These are phyloP conservation scores for Carettochelys insculpta DNA, from an alignment of 2,113 vertebrate species.

Conservation along the genomic window DNA sequence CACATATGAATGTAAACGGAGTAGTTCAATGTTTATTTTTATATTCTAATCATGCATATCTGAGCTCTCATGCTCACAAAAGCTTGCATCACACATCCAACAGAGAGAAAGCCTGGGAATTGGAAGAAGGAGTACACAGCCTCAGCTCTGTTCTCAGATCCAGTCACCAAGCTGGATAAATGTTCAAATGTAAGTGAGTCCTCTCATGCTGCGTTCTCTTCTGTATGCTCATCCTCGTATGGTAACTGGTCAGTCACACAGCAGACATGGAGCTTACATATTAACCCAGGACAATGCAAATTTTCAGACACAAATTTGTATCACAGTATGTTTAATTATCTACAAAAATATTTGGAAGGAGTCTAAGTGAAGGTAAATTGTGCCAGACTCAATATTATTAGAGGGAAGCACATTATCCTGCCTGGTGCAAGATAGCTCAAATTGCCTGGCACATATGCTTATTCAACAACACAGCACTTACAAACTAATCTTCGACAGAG, in stretches of 20 bases:
- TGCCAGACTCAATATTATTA: background rate
- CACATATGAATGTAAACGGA: background rate
- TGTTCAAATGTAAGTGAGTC: background rate
- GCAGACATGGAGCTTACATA: background rate
- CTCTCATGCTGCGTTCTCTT: background rate
- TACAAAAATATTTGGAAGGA: background rate
- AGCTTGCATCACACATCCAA: background rate
- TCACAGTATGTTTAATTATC: background rate
- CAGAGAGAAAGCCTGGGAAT: background rate
- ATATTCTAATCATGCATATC: background rate
- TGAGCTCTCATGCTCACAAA: background rate
- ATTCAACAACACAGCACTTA: slow-evolving; percentile 9
- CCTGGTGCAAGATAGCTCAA: background rate
- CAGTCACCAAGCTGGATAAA: background rate
- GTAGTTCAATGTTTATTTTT: fast-evolving
- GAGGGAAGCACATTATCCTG: background rate
- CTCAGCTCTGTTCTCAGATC: background rate
- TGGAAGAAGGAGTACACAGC: background rate
- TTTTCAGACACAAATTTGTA: background rate
- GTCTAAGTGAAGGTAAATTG: background rate
- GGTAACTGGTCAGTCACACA: background rate
- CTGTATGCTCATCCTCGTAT: background rate
- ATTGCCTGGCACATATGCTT: background rate
- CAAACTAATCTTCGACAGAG: slow-evolving; percentile 50
- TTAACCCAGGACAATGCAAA: background rate